Evolutionary conservation across 2,888 invertebrate species (phyloP), one percentile per base, ranked within the genome.

Genomic region (Drosophila colorata): DNA sequence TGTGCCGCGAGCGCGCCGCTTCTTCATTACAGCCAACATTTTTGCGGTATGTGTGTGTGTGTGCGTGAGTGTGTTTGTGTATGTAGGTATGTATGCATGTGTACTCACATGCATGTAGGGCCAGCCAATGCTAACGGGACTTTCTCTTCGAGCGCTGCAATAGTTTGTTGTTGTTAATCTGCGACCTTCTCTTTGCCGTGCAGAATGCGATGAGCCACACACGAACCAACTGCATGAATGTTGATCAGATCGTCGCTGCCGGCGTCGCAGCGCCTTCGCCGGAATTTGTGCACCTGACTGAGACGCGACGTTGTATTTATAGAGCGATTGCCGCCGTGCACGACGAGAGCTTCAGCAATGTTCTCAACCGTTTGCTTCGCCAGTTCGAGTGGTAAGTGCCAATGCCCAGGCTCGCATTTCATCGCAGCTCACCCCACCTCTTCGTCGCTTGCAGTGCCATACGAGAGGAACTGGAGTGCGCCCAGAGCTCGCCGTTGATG

Each of bases 291-390:
- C 88, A 76, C 53, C 61, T 83, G 20, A 64, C 51, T 47, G 77
- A 79, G 59, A 86, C 71, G 33, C 71, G 83, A 3, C 69, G 70
- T 11, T 77, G 49, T 69, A 88, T 83, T 71, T 74, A 69, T 53
- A 80, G 80, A 69, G 77, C 71, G 44, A 88, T 83, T 51, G 88
- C 88, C 33, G 77, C 88, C 31, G 55, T 67, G 33, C 61, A 79
- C 47, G 77, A 82, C 55, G 80, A 74, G 41, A 72, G 80, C 68
- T 86, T 79, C 16, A 63, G 69, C 53, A 77, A 68, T 49, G 66
- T 77, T 13, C 69, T 83, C 66, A 69, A 69, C 33, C 77, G 67
- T 13, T 57, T 83, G 51, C 83, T 83, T 23, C 47, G 52, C 55
- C 74, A 80, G 20, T 88, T 77, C 55, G 83, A 83, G 47, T 13